Evolutionary conservation across 92 coral and sea anemone genomes (phyloP).

Genomic region (Ricordea florida): DNA sequence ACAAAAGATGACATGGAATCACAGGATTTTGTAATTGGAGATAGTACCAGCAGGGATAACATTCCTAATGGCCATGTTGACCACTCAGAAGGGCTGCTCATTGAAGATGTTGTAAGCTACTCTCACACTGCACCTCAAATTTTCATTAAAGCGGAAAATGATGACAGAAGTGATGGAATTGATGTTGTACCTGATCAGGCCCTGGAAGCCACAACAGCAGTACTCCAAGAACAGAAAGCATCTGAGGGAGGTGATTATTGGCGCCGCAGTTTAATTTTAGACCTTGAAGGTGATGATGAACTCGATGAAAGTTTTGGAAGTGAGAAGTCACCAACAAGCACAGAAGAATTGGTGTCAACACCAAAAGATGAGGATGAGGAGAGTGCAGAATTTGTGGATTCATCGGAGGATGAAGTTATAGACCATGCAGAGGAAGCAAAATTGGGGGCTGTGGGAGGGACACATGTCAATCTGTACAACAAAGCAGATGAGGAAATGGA

Average conservation of each 20-base stretch:
- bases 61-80: slow-evolving; percentile 17
- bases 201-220: background rate
- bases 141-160: background rate
- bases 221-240: background rate
- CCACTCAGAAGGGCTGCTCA: background rate
- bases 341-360: slow-evolving; percentile 29
- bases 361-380: slow-evolving; percentile 38
- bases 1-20: no score
- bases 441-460: slow-evolving; percentile 81
- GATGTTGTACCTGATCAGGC: slow-evolving; percentile 21
- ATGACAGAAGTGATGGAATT: background rate
- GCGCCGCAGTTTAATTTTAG: slow-evolving; percentile 86
- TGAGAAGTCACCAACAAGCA: slow-evolving; percentile 40
- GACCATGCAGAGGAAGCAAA: slow-evolving; percentile 84
- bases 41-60: no score
- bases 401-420: slow-evolving; percentile 83
- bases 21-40: no score
- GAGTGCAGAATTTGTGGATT: slow-evolving; percentile 77
- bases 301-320: slow-evolving; percentile 75
- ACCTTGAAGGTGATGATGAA: slow-evolving; percentile 81
- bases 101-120: background rate
- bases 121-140: background rate
- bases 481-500: background rate
- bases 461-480: slow-evolving; percentile 16
- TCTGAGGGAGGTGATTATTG: slow-evolving; percentile 54